These are phyloP conservation scores for Lethenteron reissneri DNA, from an alignment of 2,113 vertebrate species.

Conservation along the genomic window DNA sequence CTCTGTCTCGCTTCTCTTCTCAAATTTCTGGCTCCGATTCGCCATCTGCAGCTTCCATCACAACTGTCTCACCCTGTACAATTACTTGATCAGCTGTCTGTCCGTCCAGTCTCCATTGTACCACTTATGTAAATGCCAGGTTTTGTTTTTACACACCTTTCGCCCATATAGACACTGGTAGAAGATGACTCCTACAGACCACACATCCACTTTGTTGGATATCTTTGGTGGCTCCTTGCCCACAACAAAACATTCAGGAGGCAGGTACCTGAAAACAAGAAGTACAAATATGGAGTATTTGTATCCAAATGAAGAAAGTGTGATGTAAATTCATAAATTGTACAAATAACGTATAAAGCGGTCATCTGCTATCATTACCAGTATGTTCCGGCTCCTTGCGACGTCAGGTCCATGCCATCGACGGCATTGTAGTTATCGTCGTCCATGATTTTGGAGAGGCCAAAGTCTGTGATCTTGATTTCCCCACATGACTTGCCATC, in stretches of 20 bases:
- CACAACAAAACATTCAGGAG: conserved; percentile 95
- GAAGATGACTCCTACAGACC: conserved; percentile 98
- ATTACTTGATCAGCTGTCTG: too few species aligned
- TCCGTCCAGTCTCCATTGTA: too few species aligned
- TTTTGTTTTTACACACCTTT: conserved; percentile 36
- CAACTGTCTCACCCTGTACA: too few species aligned
- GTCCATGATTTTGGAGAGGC: conserved; percentile 98
- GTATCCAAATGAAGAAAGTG: too few species aligned
- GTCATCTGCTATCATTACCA: conserved; percentile 29
- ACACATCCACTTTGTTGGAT: conserved; percentile 97
- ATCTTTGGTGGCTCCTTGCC: conserved; percentile 98
- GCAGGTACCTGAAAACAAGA: conserved; percentile 54
- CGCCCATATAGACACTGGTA: conserved; percentile 97
- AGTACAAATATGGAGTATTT: conserved; percentile 8
- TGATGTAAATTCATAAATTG: too few species aligned
- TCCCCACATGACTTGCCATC: conserved; percentile 95
- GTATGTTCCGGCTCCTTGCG: conserved; percentile 90
- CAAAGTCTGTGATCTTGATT: conserved; percentile 98
- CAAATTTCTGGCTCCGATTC: too few species aligned
- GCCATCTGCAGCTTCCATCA: too few species aligned
- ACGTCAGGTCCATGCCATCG: conserved; percentile 96
- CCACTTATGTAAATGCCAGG: too few species aligned
- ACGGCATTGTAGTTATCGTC: conserved; percentile 98
- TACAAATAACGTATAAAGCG: too few species aligned
- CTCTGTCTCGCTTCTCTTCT: too few species aligned